These are phyloP conservation scores for Marasmarcha lunaedactyla DNA, from an alignment of 2,888 invertebrate species.

Conservation along the genomic window DNA sequence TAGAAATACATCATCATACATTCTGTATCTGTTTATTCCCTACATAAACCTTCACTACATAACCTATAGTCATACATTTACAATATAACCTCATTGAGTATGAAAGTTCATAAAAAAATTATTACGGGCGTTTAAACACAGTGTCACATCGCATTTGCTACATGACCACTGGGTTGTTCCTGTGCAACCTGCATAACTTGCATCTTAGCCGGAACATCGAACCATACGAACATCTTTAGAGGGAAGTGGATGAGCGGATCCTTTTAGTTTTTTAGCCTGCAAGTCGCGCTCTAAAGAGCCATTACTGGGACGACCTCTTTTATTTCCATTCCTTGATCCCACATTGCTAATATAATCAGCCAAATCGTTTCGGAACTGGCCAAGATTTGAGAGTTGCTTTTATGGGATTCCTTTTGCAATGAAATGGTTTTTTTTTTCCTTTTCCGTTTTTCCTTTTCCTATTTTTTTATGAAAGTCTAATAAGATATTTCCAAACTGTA, in stretches of 20 bases:
- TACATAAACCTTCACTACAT: conserved; percentile 1
- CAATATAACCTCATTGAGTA: too few species aligned
- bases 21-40: background rate
- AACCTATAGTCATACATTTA: background rate
- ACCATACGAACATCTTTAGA: conserved; percentile 14
- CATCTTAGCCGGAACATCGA: conserved; percentile 17
- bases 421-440: conserved; percentile 15
- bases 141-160: conserved; percentile 17
- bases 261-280: conserved; percentile 10
- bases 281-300: conserved; percentile 3
- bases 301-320: conserved; percentile 8
- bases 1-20: too few species aligned
- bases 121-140: background rate
- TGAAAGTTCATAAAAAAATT: background rate
- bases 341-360: conserved; percentile 12
- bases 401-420: conserved; percentile 9
- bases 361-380: conserved; percentile 12
- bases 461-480: too few species aligned
- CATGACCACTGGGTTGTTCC: conserved; percentile 19
- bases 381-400: conserved; percentile 12
- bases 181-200: conserved; percentile 12
- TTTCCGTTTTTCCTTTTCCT: too few species aligned
- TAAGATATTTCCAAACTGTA: too few species aligned
- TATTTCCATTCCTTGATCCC: conserved; percentile 5
- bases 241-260: conserved; percentile 10